phyloP scores from a whole-genome alignment of 2,888 invertebrate species.

The Drosophila glabriapex region DNA sequence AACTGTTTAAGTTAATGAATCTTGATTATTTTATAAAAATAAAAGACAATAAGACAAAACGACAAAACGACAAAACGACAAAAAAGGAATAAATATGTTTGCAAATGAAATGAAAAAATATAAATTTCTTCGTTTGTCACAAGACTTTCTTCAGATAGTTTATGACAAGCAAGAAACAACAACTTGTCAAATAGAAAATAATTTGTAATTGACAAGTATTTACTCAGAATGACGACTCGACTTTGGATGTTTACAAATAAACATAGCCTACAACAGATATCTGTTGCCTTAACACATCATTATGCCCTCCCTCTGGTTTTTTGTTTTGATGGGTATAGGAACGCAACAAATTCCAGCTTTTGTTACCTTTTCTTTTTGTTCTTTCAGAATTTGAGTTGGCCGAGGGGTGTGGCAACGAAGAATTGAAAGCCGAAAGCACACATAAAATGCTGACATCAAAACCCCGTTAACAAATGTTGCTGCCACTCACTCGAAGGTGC shows the following conservation, averaged over 20 bases:
- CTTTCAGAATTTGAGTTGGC: conserved; percentile 7
- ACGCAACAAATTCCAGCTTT: conserved; percentile 31
- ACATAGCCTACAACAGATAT: not conserved
- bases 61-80: not conserved
- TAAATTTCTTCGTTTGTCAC: not conserved
- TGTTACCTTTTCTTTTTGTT: conserved; percentile 27
- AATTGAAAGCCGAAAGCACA: conserved; percentile 28
- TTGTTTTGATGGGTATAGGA: not conserved
- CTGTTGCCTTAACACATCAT: not conserved
- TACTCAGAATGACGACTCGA: not conserved
- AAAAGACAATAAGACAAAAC: not conserved
- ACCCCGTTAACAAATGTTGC: conserved; percentile 63
- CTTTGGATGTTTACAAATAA: not conserved
- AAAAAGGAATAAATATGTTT: not conserved
- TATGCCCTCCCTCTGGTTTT: not conserved
- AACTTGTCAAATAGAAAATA: not conserved
- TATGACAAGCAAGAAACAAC: not conserved
- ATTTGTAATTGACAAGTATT: not conserved
- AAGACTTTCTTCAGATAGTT: not conserved
- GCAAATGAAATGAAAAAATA: not conserved
- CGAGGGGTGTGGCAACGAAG: conserved; percentile 40
- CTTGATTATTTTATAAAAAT: not conserved
- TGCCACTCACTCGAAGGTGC: conserved; percentile 35
- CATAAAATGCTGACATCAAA: conserved; percentile 71
- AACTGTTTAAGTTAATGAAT: not conserved